phyloP scores from a whole-genome alignment of 2,113 vertebrate genomes.

The Hystrix brachyura region DNA sequence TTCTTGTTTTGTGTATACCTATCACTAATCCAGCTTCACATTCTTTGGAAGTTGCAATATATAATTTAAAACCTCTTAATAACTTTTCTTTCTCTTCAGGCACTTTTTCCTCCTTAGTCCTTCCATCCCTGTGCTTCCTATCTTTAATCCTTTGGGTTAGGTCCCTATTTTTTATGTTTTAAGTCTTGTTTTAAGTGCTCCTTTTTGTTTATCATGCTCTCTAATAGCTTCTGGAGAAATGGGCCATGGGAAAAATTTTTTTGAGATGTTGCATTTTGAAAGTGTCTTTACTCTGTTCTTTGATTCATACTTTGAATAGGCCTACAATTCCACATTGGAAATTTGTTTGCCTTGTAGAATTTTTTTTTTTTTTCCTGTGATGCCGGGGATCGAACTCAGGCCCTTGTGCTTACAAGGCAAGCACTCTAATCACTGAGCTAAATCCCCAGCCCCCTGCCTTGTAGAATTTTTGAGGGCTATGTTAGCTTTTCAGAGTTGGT shows the following conservation, averaged over 20 bases:
- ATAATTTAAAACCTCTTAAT: background rate
- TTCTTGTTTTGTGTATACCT: background rate
- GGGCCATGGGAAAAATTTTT: background rate
- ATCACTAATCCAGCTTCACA: background rate
- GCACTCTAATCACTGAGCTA: too few species aligned
- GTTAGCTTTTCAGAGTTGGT: background rate
- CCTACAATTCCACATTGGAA: background rate
- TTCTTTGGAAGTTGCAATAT: background rate
- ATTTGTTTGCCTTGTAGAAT: constrained; percentile 4
- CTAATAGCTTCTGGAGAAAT: background rate
- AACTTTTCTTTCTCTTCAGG: background rate
- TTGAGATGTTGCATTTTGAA: background rate
- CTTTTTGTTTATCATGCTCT: background rate
- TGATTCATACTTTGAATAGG: background rate
- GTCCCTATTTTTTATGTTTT: background rate
- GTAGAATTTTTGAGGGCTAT: background rate
- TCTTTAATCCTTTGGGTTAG: background rate
- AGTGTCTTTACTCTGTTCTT: background rate
- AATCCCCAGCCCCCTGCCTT: background rate
- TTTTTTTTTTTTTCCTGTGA: background rate
- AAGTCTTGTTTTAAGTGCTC: background rate
- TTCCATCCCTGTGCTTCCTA: background rate
- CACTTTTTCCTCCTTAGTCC: background rate
- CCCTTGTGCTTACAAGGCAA: too few species aligned
- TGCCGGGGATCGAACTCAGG: too few species aligned